Evolutionary conservation across 2,797 vertebrate species (phyloP).

Genomic region (Selene dorsalis): DNA sequence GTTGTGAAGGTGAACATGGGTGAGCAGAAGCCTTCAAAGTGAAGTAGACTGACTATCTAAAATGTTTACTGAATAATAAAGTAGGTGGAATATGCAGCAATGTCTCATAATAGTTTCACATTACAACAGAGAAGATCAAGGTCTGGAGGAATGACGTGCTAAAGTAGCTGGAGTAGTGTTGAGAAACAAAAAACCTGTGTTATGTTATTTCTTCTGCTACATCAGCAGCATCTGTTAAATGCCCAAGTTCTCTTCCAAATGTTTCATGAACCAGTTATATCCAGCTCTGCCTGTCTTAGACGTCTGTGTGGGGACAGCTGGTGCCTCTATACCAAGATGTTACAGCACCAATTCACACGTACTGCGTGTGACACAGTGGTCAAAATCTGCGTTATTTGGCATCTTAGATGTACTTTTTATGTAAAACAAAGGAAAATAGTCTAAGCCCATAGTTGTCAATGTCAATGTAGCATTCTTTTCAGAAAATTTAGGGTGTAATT

Average conservation of each 20-base stretch:
- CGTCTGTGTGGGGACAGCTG: conserved; percentile 67
- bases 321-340: conserved; percentile 15
- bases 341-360: conserved; percentile 14
- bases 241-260: conserved; percentile 50
- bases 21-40: not conserved
- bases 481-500: not conserved
- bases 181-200: conserved; percentile 51
- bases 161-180: conserved; percentile 33
- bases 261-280: conserved; percentile 61
- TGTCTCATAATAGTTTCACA: not conserved
- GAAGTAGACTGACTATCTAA: not conserved
- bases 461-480: not conserved
- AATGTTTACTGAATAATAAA: not conserved
- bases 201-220: conserved; percentile 54
- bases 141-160: conserved; percentile 13
- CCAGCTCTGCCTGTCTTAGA: conserved; percentile 51
- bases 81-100: not conserved
- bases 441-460: not conserved
- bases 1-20: not conserved
- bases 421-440: not conserved
- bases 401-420: not conserved
- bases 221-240: conserved; percentile 61
- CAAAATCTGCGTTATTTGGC: not conserved
- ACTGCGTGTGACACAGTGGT: not conserved
- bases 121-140: conserved; percentile 5